phyloP scores from a whole-genome alignment of 1,140 invertebrate species.

The Conopomorpha cramerella region DNA sequence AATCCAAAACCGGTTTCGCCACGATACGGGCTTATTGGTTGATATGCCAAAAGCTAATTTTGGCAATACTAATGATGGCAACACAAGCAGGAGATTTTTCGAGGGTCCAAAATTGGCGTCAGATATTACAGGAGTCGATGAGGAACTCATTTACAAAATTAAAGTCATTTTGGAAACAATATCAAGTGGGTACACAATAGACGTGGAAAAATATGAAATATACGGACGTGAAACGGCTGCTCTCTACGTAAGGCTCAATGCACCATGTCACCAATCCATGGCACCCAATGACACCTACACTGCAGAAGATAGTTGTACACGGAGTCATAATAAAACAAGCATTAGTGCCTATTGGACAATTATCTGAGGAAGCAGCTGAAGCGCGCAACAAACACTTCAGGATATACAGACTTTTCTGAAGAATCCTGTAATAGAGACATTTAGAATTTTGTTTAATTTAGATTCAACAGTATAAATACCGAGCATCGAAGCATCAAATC shows the following conservation, averaged over 20 bases:
- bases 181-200: slow-evolving; percentile 8
- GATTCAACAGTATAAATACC: too few species aligned
- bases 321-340: too few species aligned
- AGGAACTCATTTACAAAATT: slow-evolving; percentile 5
- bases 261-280: too few species aligned
- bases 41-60: slow-evolving; percentile 31
- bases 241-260: slow-evolving; percentile 16
- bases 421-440: too few species aligned
- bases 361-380: too few species aligned
- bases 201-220: slow-evolving; percentile 2
- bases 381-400: too few species aligned
- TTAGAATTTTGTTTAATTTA: too few species aligned
- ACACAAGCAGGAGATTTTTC: slow-evolving; percentile 31
- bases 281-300: slow-evolving; percentile 11
- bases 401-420: too few species aligned
- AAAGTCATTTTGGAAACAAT: slow-evolving; percentile 10
- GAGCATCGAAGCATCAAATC: too few species aligned
- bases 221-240: slow-evolving; percentile 11
- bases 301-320: slow-evolving; percentile 1
- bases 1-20: slow-evolving; percentile 22
- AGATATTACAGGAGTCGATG: slow-evolving; percentile 18
- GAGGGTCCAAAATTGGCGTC: slow-evolving; percentile 11
- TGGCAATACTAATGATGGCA: slow-evolving; percentile 36
- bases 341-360: too few species aligned
- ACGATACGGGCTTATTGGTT: slow-evolving; percentile 16